Evolutionary conservation across 2,888 invertebrate genomes (phyloP).

Genomic region (Linnaemya tessellans): DNA sequence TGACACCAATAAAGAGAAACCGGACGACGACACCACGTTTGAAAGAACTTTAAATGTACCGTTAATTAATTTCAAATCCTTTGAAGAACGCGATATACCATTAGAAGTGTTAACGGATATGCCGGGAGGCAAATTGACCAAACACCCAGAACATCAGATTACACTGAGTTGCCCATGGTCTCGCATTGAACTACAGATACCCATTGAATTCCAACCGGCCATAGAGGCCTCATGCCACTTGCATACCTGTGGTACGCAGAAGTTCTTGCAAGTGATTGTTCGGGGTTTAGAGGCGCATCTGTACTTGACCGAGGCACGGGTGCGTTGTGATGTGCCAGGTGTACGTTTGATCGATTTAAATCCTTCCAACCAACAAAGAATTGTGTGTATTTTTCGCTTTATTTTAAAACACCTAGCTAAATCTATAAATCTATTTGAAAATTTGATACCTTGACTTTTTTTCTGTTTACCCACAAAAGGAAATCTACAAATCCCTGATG

Average conservation of each 20-base stretch:
- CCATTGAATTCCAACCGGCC: constrained; percentile 92
- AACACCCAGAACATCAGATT: constrained; percentile 90
- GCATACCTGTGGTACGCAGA: constrained; percentile 92
- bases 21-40: constrained; percentile 76
- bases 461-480: constrained; percentile 82
- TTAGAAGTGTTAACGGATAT: constrained; percentile 89
- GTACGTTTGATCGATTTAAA: constrained; percentile 87
- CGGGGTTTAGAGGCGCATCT: constrained; percentile 86
- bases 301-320: constrained; percentile 83
- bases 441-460: background rate
- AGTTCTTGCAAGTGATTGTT: constrained; percentile 92
- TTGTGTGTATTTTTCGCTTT: constrained; percentile 83
- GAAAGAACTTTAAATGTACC: constrained; percentile 84
- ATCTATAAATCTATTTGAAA: background rate
- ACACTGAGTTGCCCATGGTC: constrained; percentile 92
- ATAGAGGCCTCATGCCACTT: constrained; percentile 91
- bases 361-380: constrained; percentile 85
- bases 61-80: constrained; percentile 86
- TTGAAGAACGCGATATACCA: constrained; percentile 86
- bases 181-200: constrained; percentile 88
- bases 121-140: constrained; percentile 88
- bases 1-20: constrained; percentile 57
- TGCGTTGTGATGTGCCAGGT: constrained; percentile 86
- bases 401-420: background rate
- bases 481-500: constrained; percentile 89